Base-by-base conservation (phyloP, 2,888 invertebrate genomes). In the Diplazon laetatorius region DNA sequence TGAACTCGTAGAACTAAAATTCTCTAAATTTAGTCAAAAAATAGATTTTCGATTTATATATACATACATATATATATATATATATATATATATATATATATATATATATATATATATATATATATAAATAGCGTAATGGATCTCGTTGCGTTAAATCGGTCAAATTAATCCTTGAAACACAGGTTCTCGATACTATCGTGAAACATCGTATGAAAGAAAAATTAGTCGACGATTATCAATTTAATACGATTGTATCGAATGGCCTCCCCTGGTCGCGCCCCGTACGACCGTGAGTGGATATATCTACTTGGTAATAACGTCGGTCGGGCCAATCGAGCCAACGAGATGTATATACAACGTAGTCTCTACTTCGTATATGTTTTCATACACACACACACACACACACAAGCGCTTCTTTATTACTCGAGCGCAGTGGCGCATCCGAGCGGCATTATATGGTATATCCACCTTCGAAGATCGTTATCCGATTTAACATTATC, bases 401-500 rank as follows among this genome's bases (percentile, higher is more conserved):
- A n/a, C n/a, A n/a, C n/a, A n/a, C n/a, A n/a, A n/a, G n/a, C n/a
- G 68, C 78, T 78, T 62, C 78, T 75, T 78, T 78, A 78, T 78
- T 78, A 75, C 78, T 71, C 78, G 39, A 65, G 70, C n/a, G n/a
- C 65, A 63, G 62, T 62, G 55, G 66, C 68, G 66, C 75, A 66
- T 68, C 71, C 55, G 59, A 52, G 65, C 22, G 44, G 22, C 59
- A 50, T 35, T 68, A 68, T 69, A 74, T 52, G 50, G 57, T 71
- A n/a, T n/a, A 68, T 66, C 76, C 42, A 59, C 60, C 68, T 57
- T 62, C 46, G 68, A 82, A 80, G 82, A 76, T 83, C 82, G 80
- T 83, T 84, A 84, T 82, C 79, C 82, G 82, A 84, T 78, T 78
- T 78, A n/a, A 75, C 75, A 78, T 78, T 78, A 78, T 78, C 75